These are phyloP conservation scores for Maniola hyperantus DNA, from an alignment of 2,888 invertebrate species.

Conservation along the genomic window DNA sequence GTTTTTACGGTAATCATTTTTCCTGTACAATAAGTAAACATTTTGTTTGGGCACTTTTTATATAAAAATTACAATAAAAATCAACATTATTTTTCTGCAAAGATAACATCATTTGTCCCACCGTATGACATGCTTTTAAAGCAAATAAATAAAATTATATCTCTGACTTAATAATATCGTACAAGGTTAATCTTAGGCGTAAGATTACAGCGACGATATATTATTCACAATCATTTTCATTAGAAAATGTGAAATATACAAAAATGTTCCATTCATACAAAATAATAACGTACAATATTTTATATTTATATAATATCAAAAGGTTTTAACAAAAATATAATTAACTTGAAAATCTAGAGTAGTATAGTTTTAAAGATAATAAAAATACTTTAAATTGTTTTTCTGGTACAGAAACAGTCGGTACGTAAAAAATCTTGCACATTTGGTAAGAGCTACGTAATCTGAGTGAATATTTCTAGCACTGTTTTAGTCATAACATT, in stretches of 20 bases:
- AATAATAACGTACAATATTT: constrained; percentile 13
- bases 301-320: constrained; percentile 6
- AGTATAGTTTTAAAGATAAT: constrained; percentile 3
- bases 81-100: constrained; percentile 7
- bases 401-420: no score
- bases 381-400: constrained; percentile 5
- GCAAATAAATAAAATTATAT: constrained; percentile 3
- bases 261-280: constrained; percentile 15
- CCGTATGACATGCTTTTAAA: background rate
- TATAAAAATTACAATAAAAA: background rate
- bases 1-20: no score
- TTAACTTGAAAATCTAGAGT: background rate
- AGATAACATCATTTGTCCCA: background rate
- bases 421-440: background rate
- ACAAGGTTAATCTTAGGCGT: constrained; percentile 70
- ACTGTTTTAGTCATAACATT: no score
- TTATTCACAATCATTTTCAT: constrained; percentile 47
- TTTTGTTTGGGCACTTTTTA: background rate
- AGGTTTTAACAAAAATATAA: constrained; percentile 11
- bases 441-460: background rate
- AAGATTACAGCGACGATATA: constrained; percentile 76
- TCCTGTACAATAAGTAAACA: background rate
- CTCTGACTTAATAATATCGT: constrained; percentile 50
- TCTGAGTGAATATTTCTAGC: no score
- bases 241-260: constrained; percentile 7